A percentile compares a stretch with the other conserved stretches of the same genome.
These are phyloP conservation scores for Carlito syrichta DNA, from an alignment of 2,113 vertebrate species.

Conservation along the genomic window DNA sequence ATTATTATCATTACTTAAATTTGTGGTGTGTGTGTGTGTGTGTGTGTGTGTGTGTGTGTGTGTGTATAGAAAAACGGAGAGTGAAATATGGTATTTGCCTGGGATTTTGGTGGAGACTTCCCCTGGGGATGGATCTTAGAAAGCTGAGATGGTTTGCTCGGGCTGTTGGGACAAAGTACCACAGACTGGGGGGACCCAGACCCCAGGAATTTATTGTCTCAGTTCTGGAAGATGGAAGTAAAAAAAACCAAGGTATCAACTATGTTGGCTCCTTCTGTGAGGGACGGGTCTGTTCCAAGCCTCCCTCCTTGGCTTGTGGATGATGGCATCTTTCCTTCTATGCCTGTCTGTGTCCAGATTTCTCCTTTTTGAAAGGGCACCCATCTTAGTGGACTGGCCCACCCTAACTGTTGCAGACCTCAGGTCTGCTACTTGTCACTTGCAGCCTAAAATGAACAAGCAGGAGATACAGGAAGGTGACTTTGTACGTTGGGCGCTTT, in stretches of 20 bases:
- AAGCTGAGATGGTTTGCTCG: too few relatives aligned
- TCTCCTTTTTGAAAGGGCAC: not conserved
- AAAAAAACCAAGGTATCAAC: fast-evolving
- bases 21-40: not conserved
- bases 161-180: not conserved
- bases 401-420: too few relatives aligned
- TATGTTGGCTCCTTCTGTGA: not conserved
- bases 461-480: too few relatives aligned
- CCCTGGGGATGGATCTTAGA: not conserved
- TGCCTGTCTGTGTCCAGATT: not conserved
- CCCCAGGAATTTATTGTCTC: not conserved
- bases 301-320: not conserved
- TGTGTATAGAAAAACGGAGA: not conserved
- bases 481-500: too few relatives aligned
- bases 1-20: not conserved
- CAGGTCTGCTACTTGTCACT: too few relatives aligned
- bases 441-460: too few relatives aligned
- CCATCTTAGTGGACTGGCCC: too few relatives aligned
- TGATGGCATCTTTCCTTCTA: not conserved
- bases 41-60: too few relatives aligned
- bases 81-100: not conserved
- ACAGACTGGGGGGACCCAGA: not conserved
- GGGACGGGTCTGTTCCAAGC: not conserved
- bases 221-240: not conserved
- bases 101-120: not conserved